Conservation (phyloP, 2,888 invertebrate species). For the Drosophila recens region DNA sequence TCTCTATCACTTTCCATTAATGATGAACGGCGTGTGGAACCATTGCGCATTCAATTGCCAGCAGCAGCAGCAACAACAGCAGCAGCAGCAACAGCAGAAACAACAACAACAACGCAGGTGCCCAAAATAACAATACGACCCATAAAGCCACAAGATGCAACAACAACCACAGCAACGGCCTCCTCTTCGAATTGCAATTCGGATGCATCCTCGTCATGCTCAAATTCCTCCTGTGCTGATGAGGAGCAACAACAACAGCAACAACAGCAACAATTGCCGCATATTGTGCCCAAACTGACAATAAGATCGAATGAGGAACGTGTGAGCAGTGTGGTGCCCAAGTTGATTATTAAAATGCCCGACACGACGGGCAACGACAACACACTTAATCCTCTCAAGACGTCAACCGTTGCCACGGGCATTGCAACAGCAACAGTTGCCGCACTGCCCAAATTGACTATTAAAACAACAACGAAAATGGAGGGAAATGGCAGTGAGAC, state of each 20-base stretch:
- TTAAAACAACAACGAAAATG: constrained; percentile 86
- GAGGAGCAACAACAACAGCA: constrained; percentile 52
- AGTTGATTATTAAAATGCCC: constrained; percentile 84
- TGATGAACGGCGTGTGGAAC: constrained; percentile 84
- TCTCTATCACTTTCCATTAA: constrained; percentile 52
- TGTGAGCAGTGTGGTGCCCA: constrained; percentile 83
- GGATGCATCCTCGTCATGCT: constrained; percentile 78
- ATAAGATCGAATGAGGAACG: constrained; percentile 83
- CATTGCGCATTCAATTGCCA: constrained; percentile 85
- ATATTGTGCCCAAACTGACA: constrained; percentile 85
- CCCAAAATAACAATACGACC: constrained; percentile 83
- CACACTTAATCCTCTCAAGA: not conserved
- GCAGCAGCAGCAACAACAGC: not conserved
- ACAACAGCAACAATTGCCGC: constrained; percentile 61
- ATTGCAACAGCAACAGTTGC: not conserved
- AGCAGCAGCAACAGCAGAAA: constrained; percentile 20
- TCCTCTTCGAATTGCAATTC: constrained; percentile 40
- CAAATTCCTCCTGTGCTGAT: constrained; percentile 76
- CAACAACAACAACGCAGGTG: constrained; percentile 39
- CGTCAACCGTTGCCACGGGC: not conserved
- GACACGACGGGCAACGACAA: constrained; percentile 48
- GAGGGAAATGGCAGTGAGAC: constrained; percentile 81
- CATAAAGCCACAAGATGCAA: constrained; percentile 66
- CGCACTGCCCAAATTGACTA: constrained; percentile 87
- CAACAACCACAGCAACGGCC: not conserved